Conservation (phyloP, 2,113 vertebrate genomes). For the Cyanoramphus novaezelandiae region DNA sequence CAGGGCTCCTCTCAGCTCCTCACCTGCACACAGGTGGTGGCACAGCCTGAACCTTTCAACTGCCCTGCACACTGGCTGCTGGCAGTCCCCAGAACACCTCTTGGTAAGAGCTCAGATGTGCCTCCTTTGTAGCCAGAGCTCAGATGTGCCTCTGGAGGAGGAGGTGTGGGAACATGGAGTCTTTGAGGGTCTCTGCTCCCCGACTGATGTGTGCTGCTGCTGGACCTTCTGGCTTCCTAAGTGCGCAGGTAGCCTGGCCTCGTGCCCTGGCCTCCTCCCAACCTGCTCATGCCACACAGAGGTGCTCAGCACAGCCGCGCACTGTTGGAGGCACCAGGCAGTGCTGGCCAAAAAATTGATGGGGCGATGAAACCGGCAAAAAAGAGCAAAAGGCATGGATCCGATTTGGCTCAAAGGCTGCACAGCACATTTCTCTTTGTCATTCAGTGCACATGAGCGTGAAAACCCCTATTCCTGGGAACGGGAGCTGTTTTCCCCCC, state of each 20-base stretch:
- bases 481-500: neutral
- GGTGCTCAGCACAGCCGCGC: neutral
- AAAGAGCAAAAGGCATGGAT: neutral
- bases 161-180: neutral
- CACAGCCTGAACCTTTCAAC: neutral
- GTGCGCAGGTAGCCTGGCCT: neutral
- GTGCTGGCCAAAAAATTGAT: neutral
- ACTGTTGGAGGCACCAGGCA: neutral
- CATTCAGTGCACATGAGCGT: neutral
- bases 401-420: neutral
- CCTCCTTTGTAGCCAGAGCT: neutral
- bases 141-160: neutral
- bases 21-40: accelerated
- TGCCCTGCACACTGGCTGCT: neutral
- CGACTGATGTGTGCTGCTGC: neutral
- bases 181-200: neutral
- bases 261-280: neutral
- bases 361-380: neutral
- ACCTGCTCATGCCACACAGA: accelerated
- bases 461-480: neutral
- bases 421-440: neutral
- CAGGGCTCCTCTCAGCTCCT: neutral
- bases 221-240: neutral
- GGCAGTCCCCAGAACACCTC: neutral
- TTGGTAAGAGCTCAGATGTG: neutral